Conservation (phyloP, 2,113 vertebrate species). For the Phaethon lepturus region DNA sequence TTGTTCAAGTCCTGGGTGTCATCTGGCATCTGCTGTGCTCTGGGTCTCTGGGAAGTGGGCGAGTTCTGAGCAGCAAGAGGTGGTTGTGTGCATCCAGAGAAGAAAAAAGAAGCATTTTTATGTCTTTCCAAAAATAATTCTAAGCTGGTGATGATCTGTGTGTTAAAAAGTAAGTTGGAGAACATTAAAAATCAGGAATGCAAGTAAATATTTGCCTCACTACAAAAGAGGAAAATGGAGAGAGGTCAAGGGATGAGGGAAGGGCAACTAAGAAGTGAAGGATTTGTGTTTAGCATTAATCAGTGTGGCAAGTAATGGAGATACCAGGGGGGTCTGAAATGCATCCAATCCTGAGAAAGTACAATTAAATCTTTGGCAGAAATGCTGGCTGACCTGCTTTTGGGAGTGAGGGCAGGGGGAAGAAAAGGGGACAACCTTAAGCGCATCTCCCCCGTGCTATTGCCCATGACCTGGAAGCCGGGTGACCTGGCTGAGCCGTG, state of each 20-base stretch:
- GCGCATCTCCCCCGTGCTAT: not conserved
- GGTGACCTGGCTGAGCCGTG: not conserved
- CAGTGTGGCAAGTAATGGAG: not conserved
- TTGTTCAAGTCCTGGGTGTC: not conserved
- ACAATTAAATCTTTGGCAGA: conserved; percentile 29
- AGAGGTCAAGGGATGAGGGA: not conserved
- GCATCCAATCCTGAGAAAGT: not conserved
- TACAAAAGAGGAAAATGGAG: not conserved
- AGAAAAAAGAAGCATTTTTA: not conserved
- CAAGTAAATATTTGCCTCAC: not conserved
- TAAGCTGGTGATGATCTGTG: not conserved
- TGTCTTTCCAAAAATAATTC: not conserved
- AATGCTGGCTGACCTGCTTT: conserved; percentile 13
- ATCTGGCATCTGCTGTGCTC: not conserved
- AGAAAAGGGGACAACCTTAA: not conserved
- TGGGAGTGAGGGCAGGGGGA: not conserved
- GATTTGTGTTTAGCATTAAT: not conserved
- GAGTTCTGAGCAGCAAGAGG: not conserved
- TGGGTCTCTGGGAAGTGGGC: not conserved
- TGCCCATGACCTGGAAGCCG: not conserved
- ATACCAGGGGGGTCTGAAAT: not conserved
- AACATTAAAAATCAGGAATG: not conserved
- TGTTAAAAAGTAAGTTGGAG: not conserved
- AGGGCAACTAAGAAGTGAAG: not conserved
- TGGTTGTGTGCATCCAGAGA: not conserved